These are phyloP conservation scores for Macrochelys suwanniensis DNA, from an alignment of 2,797 vertebrate genomes.

Conservation along the genomic window DNA sequence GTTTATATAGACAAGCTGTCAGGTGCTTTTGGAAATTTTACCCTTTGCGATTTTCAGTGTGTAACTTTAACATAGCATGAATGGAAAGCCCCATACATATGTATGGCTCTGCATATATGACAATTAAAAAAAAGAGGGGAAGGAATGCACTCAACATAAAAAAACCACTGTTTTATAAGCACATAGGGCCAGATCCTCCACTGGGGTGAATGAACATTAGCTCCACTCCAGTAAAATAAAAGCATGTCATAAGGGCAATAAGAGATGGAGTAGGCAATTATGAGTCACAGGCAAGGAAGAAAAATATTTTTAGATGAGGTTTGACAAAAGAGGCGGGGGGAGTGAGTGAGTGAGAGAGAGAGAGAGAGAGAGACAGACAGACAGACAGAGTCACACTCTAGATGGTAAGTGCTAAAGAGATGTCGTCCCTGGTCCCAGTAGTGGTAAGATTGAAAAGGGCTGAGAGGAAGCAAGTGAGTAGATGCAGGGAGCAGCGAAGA, in stretches of 20 bases:
- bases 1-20: not conserved
- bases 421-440: not conserved
- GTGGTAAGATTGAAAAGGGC: not conserved
- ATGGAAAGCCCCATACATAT: not conserved
- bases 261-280: not conserved
- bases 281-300: not conserved
- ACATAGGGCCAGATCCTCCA: not conserved
- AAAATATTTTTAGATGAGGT: not conserved
- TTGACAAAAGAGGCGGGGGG: not conserved
- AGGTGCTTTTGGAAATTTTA: not conserved
- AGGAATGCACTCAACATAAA: not conserved
- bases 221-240: constrained; percentile 6
- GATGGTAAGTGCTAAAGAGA: not conserved
- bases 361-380: not conserved
- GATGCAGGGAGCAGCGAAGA: not conserved
- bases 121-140: not conserved
- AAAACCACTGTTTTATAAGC: not conserved
- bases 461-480: not conserved
- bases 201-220: not conserved
- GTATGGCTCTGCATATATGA: not conserved
- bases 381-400: not conserved
- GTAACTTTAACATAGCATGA: not conserved
- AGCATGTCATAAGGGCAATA: not conserved
- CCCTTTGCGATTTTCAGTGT: not conserved
- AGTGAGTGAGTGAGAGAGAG: not conserved